Evolutionary conservation across 1,140 invertebrate species (phyloP).

Genomic region (Penaeus indicus): DNA sequence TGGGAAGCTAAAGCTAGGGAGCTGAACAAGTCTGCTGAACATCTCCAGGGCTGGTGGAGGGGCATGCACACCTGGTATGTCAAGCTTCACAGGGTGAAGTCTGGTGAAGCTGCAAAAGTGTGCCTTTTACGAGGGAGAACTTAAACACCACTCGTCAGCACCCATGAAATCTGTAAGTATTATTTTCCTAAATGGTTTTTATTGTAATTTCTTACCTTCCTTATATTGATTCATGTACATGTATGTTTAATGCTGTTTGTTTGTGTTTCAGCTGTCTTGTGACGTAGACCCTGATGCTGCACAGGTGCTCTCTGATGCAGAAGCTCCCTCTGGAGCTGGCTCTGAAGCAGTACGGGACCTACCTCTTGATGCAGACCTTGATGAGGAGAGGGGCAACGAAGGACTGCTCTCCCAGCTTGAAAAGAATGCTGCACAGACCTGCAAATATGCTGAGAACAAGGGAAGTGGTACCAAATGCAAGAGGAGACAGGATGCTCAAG

Average conservation of each 20-base stretch:
- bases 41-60: conserved; percentile 24
- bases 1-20: conserved; percentile 20
- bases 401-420: conserved; percentile 23
- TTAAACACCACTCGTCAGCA: conserved; percentile 8
- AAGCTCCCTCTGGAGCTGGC: conserved; percentile 13
- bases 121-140: conserved; percentile 23
- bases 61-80: conserved; percentile 31
- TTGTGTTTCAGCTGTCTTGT: conserved; percentile 15
- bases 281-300: conserved; percentile 20
- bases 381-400: neutral
- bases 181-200: conserved; percentile 12
- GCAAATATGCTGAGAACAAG: neutral
- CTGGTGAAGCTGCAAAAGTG: conserved; percentile 6
- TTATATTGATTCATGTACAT: conserved; percentile 11
- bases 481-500: conserved; percentile 3
- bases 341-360: conserved; percentile 5
- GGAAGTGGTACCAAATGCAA: neutral
- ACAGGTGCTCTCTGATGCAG: conserved; percentile 6
- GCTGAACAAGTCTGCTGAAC: neutral
- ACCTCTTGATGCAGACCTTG: neutral
- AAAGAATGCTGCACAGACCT: neutral
- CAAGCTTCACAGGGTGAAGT: conserved; percentile 29
- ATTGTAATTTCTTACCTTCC: neutral
- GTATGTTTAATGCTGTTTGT: neutral
- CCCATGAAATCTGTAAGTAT: conserved; percentile 24